Conservation (phyloP, 1,140 invertebrate species). For the Cotesia glomerata region DNA sequence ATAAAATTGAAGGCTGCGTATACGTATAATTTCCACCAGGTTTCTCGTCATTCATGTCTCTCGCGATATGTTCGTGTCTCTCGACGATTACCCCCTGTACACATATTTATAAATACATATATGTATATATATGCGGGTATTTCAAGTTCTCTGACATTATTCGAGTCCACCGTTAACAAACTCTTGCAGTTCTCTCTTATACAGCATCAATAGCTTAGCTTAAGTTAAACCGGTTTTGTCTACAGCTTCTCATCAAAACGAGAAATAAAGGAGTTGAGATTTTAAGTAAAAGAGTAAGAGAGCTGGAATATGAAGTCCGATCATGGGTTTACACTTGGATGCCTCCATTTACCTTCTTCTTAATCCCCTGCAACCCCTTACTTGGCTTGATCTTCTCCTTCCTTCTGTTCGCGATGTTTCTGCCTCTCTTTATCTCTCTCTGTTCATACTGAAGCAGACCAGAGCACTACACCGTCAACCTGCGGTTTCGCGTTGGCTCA, state of each 20-base stretch:
- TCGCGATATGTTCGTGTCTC: slow-evolving; percentile 20
- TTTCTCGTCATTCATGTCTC: slow-evolving; percentile 1
- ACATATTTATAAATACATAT: neutral
- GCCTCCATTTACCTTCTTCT: neutral
- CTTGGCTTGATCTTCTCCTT: neutral
- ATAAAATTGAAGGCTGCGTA: neutral
- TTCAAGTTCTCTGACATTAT: neutral
- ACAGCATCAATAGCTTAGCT: no score
- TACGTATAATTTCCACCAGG: slow-evolving; percentile 9
- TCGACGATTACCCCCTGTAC: slow-evolving; percentile 11
- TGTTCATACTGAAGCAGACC: no score
- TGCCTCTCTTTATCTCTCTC: no score
- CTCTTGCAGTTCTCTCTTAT: neutral
- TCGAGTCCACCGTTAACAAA: slow-evolving; percentile 1
- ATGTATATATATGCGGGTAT: neutral
- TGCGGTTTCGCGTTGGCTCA: slow-evolving; percentile 11
- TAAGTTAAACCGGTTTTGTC: slow-evolving; percentile 18
- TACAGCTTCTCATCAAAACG: neutral
- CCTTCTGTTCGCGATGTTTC: no score
- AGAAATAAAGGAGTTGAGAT: neutral
- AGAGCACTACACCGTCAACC: neutral
- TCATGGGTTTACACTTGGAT: slow-evolving; percentile 20
- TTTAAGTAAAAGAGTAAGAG: neutral
- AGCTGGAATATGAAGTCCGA: neutral
- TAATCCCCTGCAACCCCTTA: neutral